A percentile compares a stretch with the other conserved stretches of the same genome.
Evolutionary conservation across 2,888 invertebrate genomes (phyloP).

Genomic region (Nemotelus nigrinus): DNA sequence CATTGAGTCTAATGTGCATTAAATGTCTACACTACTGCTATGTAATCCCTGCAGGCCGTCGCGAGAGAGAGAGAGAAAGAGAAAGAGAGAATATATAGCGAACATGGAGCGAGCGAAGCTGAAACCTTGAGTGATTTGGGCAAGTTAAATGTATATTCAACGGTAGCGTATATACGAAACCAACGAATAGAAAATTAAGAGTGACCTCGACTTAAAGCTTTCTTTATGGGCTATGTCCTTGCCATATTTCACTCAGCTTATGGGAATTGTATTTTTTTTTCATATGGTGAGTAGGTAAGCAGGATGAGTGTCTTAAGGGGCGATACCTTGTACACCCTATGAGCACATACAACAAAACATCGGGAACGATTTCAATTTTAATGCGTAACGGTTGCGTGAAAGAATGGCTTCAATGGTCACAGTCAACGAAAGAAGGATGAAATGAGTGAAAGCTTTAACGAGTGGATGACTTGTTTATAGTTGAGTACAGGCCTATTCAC

Average conservation of each 20-base stretch:
- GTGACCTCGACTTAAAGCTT: constrained; percentile 42
- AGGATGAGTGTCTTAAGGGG: neutral
- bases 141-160: neutral
- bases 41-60: constrained; percentile 19
- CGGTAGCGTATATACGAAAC: neutral
- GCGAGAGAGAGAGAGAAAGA: neutral
- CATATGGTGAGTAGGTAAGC: constrained; percentile 13
- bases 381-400: constrained; percentile 16
- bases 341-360: no score
- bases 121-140: neutral
- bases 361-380: no score
- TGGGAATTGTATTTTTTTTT: constrained; percentile 26
- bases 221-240: constrained; percentile 33
- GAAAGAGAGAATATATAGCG: neutral
- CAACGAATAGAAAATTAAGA: constrained; percentile 35
- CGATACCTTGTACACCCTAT: no score
- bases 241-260: constrained; percentile 33
- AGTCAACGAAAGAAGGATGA: no score
- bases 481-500: no score
- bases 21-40: constrained; percentile 33
- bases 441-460: no score
- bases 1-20: constrained; percentile 42
- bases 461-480: no score
- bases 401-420: neutral
- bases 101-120: neutral